Evolutionary conservation across 2,888 invertebrate genomes (phyloP), one percentile per base, ranked within the genome.

Genomic region (Rotaria magnacalcarata): DNA sequence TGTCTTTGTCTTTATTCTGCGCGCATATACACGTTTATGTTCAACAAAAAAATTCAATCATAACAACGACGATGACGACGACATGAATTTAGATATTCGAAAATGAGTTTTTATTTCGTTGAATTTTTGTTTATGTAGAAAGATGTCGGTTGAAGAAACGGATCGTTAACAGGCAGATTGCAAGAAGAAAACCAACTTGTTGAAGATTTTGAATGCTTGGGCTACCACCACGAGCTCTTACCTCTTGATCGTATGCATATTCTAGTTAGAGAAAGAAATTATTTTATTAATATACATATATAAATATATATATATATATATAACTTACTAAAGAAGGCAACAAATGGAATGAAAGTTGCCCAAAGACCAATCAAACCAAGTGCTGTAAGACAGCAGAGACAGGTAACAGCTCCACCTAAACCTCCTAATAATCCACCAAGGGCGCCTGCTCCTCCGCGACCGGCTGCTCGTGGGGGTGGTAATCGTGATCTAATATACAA

Each of bases 321-420:
- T 24, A 24, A 80, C 80, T 43, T 47, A 80, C 80, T 80, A 14
- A 80, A 80, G 80, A 47, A 80, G 24, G 80, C 80, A 47, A 80
- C 80, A 47, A 80, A 80, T 43, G 80, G 80, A 80, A 80, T 80
- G 7, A 80, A 80, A 24, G 80, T 80, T 47, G 4, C 21, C 80
- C 80, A 80, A 11, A 80, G 80, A 4, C 80, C 80, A n/a, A 80
- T 80, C 47, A 80, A 80, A 80, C 80, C 80, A 19, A 80, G 47
- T 47, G 80, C 80, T 47, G 80, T 24, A 47, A 80, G 47, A n/a
- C 80, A 80, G n/a, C 80, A 80, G 11, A 80, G 80, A 47, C 80
- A 80, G 4, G 80, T 80, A 1, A 80, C 6, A n/a, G 80, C 80
- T 10, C 80, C 80, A 24, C 80, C 80, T n/a, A 80, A 47, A 14